Percentiles rank a stretch among this genome's conserved stretches.
Evolutionary conservation across 2,113 vertebrate species (phyloP).

Genomic region (Maccullochella peelii): DNA sequence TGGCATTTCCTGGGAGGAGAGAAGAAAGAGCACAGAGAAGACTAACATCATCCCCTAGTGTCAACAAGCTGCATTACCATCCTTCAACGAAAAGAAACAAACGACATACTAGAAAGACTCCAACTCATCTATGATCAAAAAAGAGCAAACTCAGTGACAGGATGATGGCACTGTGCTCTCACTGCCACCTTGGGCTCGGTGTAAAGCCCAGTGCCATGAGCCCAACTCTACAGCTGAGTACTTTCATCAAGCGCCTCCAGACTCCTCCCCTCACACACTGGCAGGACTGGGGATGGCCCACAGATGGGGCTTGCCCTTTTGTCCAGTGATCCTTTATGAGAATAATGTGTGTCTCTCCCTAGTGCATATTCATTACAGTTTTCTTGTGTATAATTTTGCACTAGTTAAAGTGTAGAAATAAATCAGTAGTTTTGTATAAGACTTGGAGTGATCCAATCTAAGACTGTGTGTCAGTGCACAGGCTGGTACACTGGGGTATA

Average conservation of each 20-base stretch:
- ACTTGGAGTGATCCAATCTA: background rate
- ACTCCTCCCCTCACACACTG: constrained; percentile 84
- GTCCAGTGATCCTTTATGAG: constrained; percentile 65
- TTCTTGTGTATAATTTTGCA: background rate
- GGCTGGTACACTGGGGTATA: background rate
- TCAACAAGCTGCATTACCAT: constrained; percentile 69
- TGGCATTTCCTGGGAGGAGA: constrained; percentile 74
- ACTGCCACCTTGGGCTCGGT: constrained; percentile 58
- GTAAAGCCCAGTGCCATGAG: constrained; percentile 84
- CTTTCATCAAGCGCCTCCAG: constrained; percentile 86
- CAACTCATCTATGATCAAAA: constrained; percentile 79
- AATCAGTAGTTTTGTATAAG: constrained; percentile 17
- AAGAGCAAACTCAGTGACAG: constrained; percentile 82
- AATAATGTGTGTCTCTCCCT: constrained; percentile 28
- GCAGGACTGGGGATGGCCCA: constrained; percentile 73
- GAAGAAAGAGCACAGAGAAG: constrained; percentile 82
- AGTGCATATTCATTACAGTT: background rate
- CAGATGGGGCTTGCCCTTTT: constrained; percentile 41
- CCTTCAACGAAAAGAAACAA: constrained; percentile 62
- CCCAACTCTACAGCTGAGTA: constrained; percentile 81
- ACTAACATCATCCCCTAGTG: constrained; percentile 76
- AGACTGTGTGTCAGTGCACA: constrained; percentile 16
- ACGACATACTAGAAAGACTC: constrained; percentile 75
- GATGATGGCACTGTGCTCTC: constrained; percentile 82
- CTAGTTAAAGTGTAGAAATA: background rate